These are phyloP conservation scores for Imbricaverruca yamaguchii DNA, from an alignment of 2,888 invertebrate species.

Conservation along the genomic window DNA sequence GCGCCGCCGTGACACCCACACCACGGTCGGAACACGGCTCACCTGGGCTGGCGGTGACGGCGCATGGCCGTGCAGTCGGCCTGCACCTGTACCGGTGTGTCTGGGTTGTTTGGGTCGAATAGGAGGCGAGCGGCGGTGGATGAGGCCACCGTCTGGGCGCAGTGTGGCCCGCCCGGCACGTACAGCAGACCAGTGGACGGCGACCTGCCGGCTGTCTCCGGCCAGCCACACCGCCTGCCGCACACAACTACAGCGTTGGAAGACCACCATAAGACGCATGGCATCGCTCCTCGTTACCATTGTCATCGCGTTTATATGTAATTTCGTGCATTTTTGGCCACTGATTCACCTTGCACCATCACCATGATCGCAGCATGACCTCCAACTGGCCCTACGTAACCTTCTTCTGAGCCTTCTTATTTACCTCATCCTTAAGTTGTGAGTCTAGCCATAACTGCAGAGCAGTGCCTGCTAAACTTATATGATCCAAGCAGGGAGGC, in stretches of 20 bases:
- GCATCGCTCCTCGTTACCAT: neutral
- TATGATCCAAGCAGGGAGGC: no score
- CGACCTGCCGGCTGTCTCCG: neutral
- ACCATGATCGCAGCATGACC: neutral
- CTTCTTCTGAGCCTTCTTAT: no score
- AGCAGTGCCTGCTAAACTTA: no score
- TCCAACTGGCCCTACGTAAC: neutral
- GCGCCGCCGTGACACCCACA: neutral
- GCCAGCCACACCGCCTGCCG: neutral
- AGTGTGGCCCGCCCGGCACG: neutral
- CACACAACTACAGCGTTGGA: neutral
- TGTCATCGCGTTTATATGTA: no score
- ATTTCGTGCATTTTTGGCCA: no score
- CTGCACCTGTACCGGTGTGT: constrained; percentile 53
- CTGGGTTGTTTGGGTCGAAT: constrained; percentile 57
- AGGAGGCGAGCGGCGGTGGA: constrained; percentile 45
- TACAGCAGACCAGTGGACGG: neutral
- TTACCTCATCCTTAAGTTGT: no score
- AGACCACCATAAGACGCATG: neutral
- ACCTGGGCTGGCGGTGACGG: neutral
- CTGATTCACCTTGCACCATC: no score
- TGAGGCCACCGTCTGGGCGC: neutral
- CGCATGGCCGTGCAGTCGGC: neutral
- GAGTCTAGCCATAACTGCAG: no score
- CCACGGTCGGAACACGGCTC: neutral